A percentile compares a stretch with the other conserved stretches of the same genome.
Evolutionary conservation across 2,113 vertebrate genomes (phyloP).

Genomic region (Poeciliopsis retropinna): DNA sequence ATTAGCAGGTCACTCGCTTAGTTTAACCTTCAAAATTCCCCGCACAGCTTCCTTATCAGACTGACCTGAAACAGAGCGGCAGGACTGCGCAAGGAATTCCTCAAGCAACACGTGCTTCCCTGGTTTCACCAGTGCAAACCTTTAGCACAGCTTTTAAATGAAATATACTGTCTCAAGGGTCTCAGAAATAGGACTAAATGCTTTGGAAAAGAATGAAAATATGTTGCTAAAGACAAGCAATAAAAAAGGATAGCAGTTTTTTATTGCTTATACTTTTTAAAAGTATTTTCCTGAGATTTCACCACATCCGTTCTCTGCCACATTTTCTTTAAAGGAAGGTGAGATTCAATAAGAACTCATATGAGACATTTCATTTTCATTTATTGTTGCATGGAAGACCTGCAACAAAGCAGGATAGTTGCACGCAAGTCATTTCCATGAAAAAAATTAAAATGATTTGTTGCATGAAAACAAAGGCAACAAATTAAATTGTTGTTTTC

Average conservation of each 20-base stretch:
- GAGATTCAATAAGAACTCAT: neutral
- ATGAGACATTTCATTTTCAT: too few species aligned
- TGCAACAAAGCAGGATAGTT: too few species aligned
- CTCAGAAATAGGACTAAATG: neutral
- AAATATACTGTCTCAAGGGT: conserved; percentile 13
- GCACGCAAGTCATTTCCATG: too few species aligned
- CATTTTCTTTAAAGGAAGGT: neutral
- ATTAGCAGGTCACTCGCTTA: conserved; percentile 46
- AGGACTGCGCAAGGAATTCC: conserved; percentile 3
- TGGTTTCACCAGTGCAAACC: conserved; percentile 4
- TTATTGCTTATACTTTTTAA: neutral
- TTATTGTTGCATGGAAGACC: too few species aligned
- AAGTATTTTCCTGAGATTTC: neutral
- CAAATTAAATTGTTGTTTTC: too few species aligned
- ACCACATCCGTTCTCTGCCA: neutral
- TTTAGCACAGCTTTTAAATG: neutral
- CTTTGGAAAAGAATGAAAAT: conserved; percentile 1
- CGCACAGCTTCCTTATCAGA: conserved; percentile 37
- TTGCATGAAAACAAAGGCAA: too few species aligned
- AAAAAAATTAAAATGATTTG: too few species aligned
- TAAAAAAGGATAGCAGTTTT: neutral
- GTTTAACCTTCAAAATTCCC: conserved; percentile 53
- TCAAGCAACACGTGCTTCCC: conserved; percentile 5
- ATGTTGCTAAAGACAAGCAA: neutral
- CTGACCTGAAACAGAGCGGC: conserved; percentile 9